Percentiles rank a stretch among this genome's conserved stretches.
These are phyloP conservation scores for Rotaria socialis DNA, from an alignment of 2,888 invertebrate species.

Conservation along the genomic window DNA sequence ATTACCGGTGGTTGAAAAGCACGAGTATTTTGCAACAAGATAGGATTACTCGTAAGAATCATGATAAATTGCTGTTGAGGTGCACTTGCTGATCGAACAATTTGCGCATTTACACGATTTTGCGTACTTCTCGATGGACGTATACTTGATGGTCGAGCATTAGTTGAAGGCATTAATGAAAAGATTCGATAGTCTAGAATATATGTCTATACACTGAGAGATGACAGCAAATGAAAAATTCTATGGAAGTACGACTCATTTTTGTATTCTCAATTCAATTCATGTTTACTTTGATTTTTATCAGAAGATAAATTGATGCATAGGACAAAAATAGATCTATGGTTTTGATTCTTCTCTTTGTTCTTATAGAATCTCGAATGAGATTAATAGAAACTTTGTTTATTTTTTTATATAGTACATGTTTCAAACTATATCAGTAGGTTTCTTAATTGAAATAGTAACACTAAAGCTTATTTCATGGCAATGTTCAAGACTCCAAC, in stretches of 20 bases:
- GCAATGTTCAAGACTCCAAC: neutral
- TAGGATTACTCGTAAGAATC: neutral
- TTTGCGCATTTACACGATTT: neutral
- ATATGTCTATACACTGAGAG: too few species aligned
- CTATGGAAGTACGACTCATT: too few species aligned
- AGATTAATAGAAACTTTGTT: neutral
- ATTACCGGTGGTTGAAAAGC: neutral
- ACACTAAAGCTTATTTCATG: neutral
- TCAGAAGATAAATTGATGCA: too few species aligned
- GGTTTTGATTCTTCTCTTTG: too few species aligned
- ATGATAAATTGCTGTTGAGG: neutral
- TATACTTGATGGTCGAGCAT: neutral
- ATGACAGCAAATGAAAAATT: too few species aligned
- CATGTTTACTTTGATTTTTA: too few species aligned
- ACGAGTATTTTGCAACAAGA: neutral
- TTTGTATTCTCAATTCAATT: too few species aligned
- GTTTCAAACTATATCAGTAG: neutral
- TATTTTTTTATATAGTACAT: too few species aligned
- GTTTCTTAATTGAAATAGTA: neutral
- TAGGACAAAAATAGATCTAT: too few species aligned
- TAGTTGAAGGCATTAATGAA: neutral
- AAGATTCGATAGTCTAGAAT: neutral
- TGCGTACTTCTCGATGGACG: neutral
- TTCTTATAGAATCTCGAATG: neutral
- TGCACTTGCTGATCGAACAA: neutral